These are phyloP conservation scores for Orientallactaga bullata DNA, from an alignment of 2,113 vertebrate species.

Conservation along the genomic window DNA sequence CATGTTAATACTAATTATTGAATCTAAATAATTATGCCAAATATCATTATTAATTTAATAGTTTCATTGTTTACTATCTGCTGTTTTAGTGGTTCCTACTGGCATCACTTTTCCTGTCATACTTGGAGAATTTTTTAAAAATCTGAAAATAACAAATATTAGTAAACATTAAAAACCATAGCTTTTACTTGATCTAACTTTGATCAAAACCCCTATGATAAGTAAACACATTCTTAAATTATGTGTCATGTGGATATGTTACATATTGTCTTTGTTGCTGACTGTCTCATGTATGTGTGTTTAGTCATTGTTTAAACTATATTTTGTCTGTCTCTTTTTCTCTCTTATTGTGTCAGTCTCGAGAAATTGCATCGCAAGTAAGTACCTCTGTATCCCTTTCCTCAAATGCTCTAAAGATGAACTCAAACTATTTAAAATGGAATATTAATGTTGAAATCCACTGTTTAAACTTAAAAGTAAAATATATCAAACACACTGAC, in stretches of 20 bases:
- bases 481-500: background rate
- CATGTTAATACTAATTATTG: background rate
- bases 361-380: slow-evolving; percentile 89
- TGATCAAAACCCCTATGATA: background rate
- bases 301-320: slow-evolving; percentile 81
- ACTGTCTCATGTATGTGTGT: slow-evolving; percentile 60
- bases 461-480: background rate
- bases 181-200: background rate
- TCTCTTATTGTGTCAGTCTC: slow-evolving; percentile 84
- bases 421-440: background rate
- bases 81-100: background rate
- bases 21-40: background rate
- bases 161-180: background rate
- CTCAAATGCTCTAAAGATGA: background rate
- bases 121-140: background rate
- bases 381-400: slow-evolving; percentile 82
- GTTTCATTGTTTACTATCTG: background rate
- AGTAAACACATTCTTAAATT: accelerated
- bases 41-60: background rate
- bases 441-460: background rate
- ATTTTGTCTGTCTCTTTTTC: slow-evolving; percentile 81
- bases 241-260: background rate
- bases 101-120: background rate
- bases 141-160: background rate
- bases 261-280: slow-evolving; percentile 62